Conservation (phyloP, 64 coral and sea anemone species). For the Montipora capricornis region DNA sequence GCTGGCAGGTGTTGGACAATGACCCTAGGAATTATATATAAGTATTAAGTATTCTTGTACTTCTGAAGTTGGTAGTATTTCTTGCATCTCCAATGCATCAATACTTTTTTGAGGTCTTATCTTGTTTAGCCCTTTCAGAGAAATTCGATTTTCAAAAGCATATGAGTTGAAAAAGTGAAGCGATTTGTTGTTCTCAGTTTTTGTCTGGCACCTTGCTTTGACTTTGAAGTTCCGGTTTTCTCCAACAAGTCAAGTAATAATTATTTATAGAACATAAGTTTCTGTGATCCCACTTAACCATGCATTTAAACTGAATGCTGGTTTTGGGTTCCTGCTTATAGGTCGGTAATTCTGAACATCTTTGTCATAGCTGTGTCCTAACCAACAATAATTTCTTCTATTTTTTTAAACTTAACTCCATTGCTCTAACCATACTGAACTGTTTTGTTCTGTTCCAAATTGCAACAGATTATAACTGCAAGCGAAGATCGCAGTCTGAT, state of each 20-base stretch:
- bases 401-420: too few relatives aligned
- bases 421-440: too few relatives aligned
- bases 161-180: slow-evolving; percentile 63
- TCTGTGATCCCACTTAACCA: background rate
- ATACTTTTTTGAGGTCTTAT: slow-evolving; percentile 48
- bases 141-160: slow-evolving; percentile 32
- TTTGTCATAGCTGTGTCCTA: too few relatives aligned
- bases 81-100: slow-evolving; percentile 48
- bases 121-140: background rate
- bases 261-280: background rate
- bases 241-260: slow-evolving; percentile 15
- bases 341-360: too few relatives aligned
- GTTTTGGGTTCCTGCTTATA: background rate
- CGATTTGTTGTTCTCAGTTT: slow-evolving; percentile 25
- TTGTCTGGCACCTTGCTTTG: background rate
- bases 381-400: too few relatives aligned
- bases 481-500: background rate
- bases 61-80: slow-evolving; percentile 43
- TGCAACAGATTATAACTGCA: too few relatives aligned
- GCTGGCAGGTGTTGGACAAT: slow-evolving; percentile 32
- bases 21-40: slow-evolving; percentile 40
- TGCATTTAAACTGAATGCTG: background rate
- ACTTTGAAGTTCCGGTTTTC: slow-evolving; percentile 35
- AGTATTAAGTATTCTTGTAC: slow-evolving; percentile 52
- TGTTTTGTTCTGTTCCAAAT: too few relatives aligned